Conservation (phyloP, 2,888 invertebrate species). For the Dryomyza anilis region DNA sequence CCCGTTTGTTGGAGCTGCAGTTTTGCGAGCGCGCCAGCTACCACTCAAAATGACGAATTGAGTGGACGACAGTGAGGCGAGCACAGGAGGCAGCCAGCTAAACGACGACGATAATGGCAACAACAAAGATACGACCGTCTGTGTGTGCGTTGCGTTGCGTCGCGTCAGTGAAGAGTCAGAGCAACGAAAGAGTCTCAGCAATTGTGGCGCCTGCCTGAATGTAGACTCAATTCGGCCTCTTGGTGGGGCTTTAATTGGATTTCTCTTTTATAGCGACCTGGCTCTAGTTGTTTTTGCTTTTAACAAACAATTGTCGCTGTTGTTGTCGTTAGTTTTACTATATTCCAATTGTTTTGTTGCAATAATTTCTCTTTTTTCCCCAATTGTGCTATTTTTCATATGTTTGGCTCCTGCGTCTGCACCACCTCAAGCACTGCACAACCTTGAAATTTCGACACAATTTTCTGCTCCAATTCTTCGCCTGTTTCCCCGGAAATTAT, state of each 20-base stretch:
- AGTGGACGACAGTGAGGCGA: background rate
- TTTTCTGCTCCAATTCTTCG: background rate
- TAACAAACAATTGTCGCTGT: slow-evolving; percentile 29
- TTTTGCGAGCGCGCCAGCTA: background rate
- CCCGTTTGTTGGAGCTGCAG: slow-evolving; percentile 13
- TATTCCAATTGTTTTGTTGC: slow-evolving; percentile 12
- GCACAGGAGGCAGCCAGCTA: background rate
- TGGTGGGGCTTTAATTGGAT: slow-evolving; percentile 15
- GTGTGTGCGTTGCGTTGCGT: background rate
- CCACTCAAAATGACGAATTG: slow-evolving; percentile 1
- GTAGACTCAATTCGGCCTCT: slow-evolving; percentile 14
- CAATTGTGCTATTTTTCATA: slow-evolving; percentile 42
- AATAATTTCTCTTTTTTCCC: slow-evolving; percentile 12
- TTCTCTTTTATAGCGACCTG: slow-evolving; percentile 7
- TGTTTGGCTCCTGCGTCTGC: slow-evolving; percentile 29
- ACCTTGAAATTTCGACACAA: background rate
- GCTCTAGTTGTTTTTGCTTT: background rate
- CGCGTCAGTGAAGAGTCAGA: background rate
- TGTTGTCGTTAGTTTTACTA: slow-evolving; percentile 23
- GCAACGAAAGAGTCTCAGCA: background rate
- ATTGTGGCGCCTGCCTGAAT: background rate
- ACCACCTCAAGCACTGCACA: background rate
- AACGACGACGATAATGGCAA: background rate
- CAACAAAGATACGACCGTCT: background rate
- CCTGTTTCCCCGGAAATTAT: background rate